These are phyloP conservation scores for Serranus cabrilla DNA, from an alignment of 2,797 vertebrate genomes.

Conservation along the genomic window DNA sequence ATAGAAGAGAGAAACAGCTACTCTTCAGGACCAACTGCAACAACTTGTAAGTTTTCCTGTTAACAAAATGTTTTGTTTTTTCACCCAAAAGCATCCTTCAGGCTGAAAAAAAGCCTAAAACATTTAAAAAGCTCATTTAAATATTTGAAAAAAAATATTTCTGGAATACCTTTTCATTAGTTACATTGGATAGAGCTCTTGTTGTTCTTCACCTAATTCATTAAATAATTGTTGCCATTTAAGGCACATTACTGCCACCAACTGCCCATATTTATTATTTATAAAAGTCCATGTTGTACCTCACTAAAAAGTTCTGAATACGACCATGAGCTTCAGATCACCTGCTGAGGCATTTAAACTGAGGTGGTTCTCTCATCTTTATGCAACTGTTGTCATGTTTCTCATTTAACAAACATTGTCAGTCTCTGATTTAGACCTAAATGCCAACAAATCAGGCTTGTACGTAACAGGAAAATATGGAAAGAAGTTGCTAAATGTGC, in stretches of 20 bases:
- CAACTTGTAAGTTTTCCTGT: background rate
- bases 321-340: background rate
- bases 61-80: background rate
- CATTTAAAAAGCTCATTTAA: background rate
- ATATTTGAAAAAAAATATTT: background rate
- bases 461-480: background rate
- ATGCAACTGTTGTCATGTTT: background rate
- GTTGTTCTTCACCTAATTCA: background rate
- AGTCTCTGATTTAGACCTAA: background rate
- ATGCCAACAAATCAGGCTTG: background rate
- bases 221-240: conserved; percentile 9
- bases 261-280: conserved; percentile 23
- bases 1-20: background rate
- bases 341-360: background rate
- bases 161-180: background rate
- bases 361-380: background rate
- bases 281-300: background rate
- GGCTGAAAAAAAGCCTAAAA: background rate
- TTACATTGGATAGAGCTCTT: background rate
- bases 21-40: conserved; percentile 9
- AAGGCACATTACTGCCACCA: conserved; percentile 60
- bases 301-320: background rate
- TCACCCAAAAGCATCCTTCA: background rate
- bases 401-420: background rate
- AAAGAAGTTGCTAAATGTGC: background rate